A percentile compares a stretch with the other conserved stretches of the same genome.
phyloP scores from a whole-genome alignment of 2,797 vertebrate species.

The Cyprinella venusta region DNA sequence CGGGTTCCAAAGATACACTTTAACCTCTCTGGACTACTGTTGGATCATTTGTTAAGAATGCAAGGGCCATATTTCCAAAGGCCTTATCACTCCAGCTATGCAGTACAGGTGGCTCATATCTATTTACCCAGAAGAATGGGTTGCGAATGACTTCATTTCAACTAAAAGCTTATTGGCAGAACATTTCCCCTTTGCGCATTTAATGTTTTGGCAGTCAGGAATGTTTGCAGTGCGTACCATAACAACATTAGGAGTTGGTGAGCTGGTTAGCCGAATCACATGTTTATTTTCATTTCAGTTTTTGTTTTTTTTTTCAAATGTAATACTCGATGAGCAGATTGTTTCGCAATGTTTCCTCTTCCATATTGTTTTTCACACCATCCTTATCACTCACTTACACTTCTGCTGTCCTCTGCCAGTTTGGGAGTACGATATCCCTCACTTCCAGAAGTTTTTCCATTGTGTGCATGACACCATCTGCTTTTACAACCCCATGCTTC shows the following conservation, averaged over 20 bases:
- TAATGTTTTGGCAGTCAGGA: slow-evolving; percentile 8
- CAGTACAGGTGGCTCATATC: slow-evolving; percentile 24
- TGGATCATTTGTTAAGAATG: slow-evolving; percentile 27
- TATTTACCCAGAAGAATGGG: neutral
- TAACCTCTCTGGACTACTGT: neutral
- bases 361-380: slow-evolving; percentile 34
- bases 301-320: neutral
- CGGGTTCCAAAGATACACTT: slow-evolving; percentile 14
- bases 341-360: slow-evolving; percentile 11
- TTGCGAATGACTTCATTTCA: slow-evolving; percentile 17
- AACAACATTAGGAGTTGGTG: slow-evolving; percentile 3
- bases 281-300: slow-evolving; percentile 13
- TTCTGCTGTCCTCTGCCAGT: slow-evolving; percentile 24
- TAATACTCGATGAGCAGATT: neutral
- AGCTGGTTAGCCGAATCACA: neutral
- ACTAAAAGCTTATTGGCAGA: slow-evolving; percentile 23
- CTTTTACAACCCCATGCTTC: slow-evolving; percentile 18
- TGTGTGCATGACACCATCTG: slow-evolving; percentile 41
- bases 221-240: neutral
- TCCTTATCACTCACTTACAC: slow-evolving; percentile 22
- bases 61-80: slow-evolving; percentile 9
- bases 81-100: neutral
- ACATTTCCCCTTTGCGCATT: slow-evolving; percentile 14
- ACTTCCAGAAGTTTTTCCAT: slow-evolving; percentile 33
- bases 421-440: slow-evolving; percentile 20